These are phyloP conservation scores for Trichonephila clavipes DNA, from an alignment of 1,140 invertebrate genomes.

Conservation along the genomic window DNA sequence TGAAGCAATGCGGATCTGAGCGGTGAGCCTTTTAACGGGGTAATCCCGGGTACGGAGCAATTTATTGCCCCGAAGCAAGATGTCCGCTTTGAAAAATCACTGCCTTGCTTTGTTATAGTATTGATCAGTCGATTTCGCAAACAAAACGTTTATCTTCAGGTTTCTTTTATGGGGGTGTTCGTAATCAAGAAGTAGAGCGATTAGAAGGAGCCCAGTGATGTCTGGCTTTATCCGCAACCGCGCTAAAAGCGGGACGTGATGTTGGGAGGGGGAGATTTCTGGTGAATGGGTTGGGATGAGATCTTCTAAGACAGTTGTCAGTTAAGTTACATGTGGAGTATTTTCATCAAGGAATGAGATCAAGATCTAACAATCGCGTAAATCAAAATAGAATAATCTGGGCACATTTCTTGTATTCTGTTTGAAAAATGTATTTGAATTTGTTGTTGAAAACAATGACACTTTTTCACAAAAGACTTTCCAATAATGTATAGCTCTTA, in stretches of 20 bases:
- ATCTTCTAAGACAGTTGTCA: no score
- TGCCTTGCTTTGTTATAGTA: conserved; percentile 69
- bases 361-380: no score
- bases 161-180: conserved; percentile 41
- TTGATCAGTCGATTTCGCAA: conserved; percentile 53
- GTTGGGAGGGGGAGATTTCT: not conserved
- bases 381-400: no score
- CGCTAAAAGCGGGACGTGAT: conserved; percentile 42
- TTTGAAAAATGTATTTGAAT: no score
- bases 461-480: no score
- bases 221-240: conserved; percentile 27
- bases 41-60: conserved; percentile 57
- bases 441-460: no score
- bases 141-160: conserved; percentile 58
- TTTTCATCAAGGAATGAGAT: no score
- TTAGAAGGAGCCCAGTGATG: conserved; percentile 7
- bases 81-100: conserved; percentile 65
- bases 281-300: not conserved
- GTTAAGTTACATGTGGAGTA: no score
- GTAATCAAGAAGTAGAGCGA: conserved; percentile 57
- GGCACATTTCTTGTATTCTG: no score
- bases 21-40: conserved; percentile 68
- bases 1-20: conserved; percentile 53
- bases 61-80: conserved; percentile 68
- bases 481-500: no score